A percentile compares a stretch with the other conserved stretches of the same genome.
These are phyloP conservation scores for Parasteatoda lunata DNA, from an alignment of 2,888 invertebrate genomes.

Conservation along the genomic window DNA sequence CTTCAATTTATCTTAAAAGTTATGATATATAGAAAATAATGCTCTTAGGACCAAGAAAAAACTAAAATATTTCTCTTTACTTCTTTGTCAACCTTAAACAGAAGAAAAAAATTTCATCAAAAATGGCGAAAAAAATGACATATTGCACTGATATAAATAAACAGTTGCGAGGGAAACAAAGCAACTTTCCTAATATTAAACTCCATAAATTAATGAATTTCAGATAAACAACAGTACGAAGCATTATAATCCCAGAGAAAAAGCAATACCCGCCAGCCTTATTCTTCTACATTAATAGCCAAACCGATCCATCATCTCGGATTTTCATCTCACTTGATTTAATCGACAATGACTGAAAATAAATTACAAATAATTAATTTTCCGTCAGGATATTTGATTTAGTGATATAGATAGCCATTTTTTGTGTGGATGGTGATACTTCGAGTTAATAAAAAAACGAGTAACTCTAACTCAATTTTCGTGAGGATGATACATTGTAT, in stretches of 20 bases:
- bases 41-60: too few species aligned
- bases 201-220: too few species aligned
- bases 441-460: neutral
- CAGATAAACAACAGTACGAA: neutral
- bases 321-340: constrained; percentile 29
- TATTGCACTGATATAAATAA: too few species aligned
- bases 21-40: too few species aligned
- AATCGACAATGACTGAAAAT: constrained; percentile 36
- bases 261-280: neutral
- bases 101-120: too few species aligned
- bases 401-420: neutral
- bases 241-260: neutral
- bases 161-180: too few species aligned
- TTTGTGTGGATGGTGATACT: neutral
- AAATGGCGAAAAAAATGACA: too few species aligned
- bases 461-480: neutral
- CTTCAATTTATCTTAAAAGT: too few species aligned
- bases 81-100: too few species aligned
- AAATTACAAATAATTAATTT: constrained; percentile 43
- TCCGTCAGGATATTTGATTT: constrained; percentile 37
- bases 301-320: constrained; percentile 18
- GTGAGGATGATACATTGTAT: neutral
- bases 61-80: too few species aligned
- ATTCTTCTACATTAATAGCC: neutral
- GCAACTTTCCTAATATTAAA: too few species aligned